A percentile compares a stretch with the other conserved stretches of the same genome.
phyloP scores from a whole-genome alignment of 2,797 vertebrate species.

The Eulemur coronatus region DNA sequence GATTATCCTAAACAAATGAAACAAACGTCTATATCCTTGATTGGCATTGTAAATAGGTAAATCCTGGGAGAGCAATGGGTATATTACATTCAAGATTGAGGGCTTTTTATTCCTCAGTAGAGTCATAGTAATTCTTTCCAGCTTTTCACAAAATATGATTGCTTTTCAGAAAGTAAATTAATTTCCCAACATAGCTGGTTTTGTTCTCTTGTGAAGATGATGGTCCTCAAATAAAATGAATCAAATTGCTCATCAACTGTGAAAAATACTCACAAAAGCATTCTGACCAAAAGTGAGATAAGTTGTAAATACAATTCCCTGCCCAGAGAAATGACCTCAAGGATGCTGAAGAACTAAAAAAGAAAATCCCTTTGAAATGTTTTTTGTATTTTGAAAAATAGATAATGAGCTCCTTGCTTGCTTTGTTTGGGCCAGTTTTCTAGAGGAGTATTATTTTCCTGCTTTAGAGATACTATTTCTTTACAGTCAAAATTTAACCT shows the following conservation, averaged over 20 bases:
- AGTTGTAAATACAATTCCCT: neutral
- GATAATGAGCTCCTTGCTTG: neutral
- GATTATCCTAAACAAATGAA: constrained; percentile 29
- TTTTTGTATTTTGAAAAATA: neutral
- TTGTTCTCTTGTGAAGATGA: constrained; percentile 14
- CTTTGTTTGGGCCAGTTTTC: neutral
- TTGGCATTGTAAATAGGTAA: neutral
- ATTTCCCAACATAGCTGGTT: constrained; percentile 29
- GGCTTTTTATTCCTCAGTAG: neutral
- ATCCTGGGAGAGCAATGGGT: neutral
- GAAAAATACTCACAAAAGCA: constrained; percentile 34
- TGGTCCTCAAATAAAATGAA: constrained; percentile 49
- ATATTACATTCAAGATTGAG: neutral
- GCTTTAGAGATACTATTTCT: neutral
- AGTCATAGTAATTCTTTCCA: constrained; percentile 46
- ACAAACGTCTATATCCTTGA: constrained; percentile 17
- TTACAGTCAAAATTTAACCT: constrained; percentile 44
- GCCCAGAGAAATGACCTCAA: neutral
- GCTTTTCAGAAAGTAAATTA: constrained; percentile 47
- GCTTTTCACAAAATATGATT: constrained; percentile 51
- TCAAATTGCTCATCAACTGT: constrained; percentile 54
- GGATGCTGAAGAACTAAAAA: neutral
- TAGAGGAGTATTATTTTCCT: neutral
- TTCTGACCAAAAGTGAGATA: neutral
- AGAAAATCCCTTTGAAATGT: constrained; percentile 28